Evolutionary conservation across 1,140 invertebrate genomes (phyloP).

Genomic region (Leptopilina boulardi): DNA sequence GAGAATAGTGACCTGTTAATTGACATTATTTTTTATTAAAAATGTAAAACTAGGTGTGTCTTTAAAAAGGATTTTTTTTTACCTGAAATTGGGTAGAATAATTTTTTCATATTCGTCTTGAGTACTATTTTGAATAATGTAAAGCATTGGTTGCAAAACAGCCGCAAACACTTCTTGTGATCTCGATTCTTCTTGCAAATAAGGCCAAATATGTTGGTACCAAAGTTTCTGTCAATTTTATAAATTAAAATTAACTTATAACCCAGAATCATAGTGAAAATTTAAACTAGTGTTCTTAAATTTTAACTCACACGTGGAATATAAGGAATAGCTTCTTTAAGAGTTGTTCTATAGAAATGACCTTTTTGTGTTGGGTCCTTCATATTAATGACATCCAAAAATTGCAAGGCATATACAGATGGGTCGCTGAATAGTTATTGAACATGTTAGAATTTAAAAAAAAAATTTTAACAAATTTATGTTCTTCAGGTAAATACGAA

Average conservation of each 20-base stretch:
- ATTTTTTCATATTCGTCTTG: constrained; percentile 89
- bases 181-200: constrained; percentile 89
- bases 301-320: constrained; percentile 90
- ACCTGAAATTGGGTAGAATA: constrained; percentile 89
- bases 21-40: background rate
- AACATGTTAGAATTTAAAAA: constrained; percentile 29
- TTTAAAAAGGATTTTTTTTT: constrained; percentile 53
- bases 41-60: too few species aligned
- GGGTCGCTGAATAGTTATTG: constrained; percentile 82
- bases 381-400: constrained; percentile 94
- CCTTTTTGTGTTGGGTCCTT: constrained; percentile 92
- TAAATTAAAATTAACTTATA: constrained; percentile 45
- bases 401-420: constrained; percentile 91
- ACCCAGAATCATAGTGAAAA: too few species aligned
- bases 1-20: constrained; percentile 83
- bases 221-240: constrained; percentile 96
- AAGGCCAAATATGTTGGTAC: constrained; percentile 96
- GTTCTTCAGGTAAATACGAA: background rate
- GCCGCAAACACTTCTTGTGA: constrained; percentile 91
- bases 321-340: constrained; percentile 90
- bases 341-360: constrained; percentile 90
- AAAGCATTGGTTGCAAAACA: constrained; percentile 91
- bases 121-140: constrained; percentile 89
- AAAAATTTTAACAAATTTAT: background rate
- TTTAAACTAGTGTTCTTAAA: too few species aligned